Evolutionary conservation across 2,888 invertebrate genomes (phyloP).

Genomic region (Xestia ashworthii): DNA sequence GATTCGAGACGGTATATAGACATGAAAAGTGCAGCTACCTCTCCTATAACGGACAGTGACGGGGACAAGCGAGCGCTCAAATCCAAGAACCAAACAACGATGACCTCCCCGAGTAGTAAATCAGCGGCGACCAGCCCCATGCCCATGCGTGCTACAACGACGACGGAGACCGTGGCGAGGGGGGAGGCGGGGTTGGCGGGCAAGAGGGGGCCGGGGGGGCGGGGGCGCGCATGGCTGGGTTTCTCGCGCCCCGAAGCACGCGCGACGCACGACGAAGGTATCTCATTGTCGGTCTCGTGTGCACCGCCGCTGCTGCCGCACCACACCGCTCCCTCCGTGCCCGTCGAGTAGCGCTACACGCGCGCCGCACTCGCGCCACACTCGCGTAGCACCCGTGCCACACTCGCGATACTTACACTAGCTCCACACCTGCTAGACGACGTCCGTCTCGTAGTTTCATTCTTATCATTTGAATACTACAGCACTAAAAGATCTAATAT

Average conservation of each 20-base stretch:
- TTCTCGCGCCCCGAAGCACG: constrained; percentile 54
- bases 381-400: constrained; percentile 3
- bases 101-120: constrained; percentile 75
- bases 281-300: constrained; percentile 64
- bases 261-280: constrained; percentile 73
- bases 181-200: constrained; percentile 58
- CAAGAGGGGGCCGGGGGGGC: constrained; percentile 65
- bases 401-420: constrained; percentile 29
- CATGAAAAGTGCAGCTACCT: constrained; percentile 74
- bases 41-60: constrained; percentile 71
- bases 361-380: constrained; percentile 33
- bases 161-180: constrained; percentile 37
- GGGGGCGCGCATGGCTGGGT: constrained; percentile 67
- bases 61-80: constrained; percentile 49
- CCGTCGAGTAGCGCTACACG: constrained; percentile 76
- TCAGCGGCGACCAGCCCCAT: constrained; percentile 78
- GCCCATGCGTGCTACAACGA: constrained; percentile 69
- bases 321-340: constrained; percentile 80
- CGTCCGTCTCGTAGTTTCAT: constrained; percentile 33
- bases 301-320: constrained; percentile 73
- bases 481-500: constrained; percentile 40
- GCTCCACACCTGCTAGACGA: constrained; percentile 24
- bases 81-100: constrained; percentile 68
- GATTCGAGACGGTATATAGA: constrained; percentile 24
- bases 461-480: constrained; percentile 23